These are phyloP conservation scores for Bellardia bayeri DNA, from an alignment of 2,888 invertebrate species.

Conservation along the genomic window DNA sequence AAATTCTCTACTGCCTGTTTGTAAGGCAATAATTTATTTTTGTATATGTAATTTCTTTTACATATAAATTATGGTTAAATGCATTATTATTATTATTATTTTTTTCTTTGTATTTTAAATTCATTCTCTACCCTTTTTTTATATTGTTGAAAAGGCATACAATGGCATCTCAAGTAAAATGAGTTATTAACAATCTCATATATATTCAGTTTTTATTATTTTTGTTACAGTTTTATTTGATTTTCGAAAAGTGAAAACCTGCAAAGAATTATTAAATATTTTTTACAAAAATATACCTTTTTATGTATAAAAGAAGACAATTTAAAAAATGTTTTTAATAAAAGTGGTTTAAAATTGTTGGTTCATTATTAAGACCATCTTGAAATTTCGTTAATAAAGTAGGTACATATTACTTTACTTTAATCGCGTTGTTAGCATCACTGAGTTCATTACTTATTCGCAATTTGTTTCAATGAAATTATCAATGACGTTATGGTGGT, in stretches of 20 bases:
- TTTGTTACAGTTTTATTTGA: conserved; percentile 29
- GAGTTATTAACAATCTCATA: conserved; percentile 65
- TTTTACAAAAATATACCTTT: not conserved
- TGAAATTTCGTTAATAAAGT: too few relatives aligned
- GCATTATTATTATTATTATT: conserved; percentile 76
- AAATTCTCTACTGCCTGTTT: conserved; percentile 36
- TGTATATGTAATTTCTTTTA: conserved; percentile 28
- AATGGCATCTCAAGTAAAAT: conserved; percentile 61
- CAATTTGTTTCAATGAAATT: too few relatives aligned
- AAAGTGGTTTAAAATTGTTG: too few relatives aligned
- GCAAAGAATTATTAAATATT: conserved; percentile 52
- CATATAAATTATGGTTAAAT: conserved; percentile 78
- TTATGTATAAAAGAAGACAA: not conserved
- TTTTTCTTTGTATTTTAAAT: conserved; percentile 31
- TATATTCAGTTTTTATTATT: not conserved
- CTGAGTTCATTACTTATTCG: too few relatives aligned
- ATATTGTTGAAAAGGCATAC: conserved; percentile 5
- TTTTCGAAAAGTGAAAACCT: conserved; percentile 45
- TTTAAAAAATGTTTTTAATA: too few relatives aligned
- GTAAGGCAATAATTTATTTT: conserved; percentile 61
- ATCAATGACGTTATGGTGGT: too few relatives aligned
- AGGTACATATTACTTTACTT: too few relatives aligned
- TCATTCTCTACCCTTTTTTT: conserved; percentile 29
- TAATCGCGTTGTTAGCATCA: too few relatives aligned
- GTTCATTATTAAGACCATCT: too few relatives aligned